Conservation (phyloP, 1,140 invertebrate species). For the Danaus melanippus region DNA sequence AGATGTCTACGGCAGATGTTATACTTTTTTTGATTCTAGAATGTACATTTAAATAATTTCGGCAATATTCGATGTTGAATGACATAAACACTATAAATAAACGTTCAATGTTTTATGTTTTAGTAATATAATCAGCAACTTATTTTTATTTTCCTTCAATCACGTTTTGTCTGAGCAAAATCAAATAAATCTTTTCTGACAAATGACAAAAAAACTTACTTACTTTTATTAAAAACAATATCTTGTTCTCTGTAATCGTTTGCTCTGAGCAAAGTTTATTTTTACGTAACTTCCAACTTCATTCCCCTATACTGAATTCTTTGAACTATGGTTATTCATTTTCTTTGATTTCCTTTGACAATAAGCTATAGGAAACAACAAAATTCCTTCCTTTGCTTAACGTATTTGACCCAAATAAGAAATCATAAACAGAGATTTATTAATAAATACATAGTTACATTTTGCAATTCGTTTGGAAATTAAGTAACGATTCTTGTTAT, state of each 20-base stretch:
- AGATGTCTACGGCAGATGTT: no score
- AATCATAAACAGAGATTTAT: constrained; percentile 16
- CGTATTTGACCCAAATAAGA: constrained; percentile 18
- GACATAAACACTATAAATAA: no score
- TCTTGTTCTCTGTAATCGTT: background rate
- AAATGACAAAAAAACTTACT: no score
- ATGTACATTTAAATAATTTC: no score
- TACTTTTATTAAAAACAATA: no score
- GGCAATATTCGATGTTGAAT: no score
- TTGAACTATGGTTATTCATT: constrained; percentile 17
- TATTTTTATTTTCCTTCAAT: no score
- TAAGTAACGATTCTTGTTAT: background rate
- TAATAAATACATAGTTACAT: constrained; percentile 14
- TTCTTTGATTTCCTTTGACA: constrained; percentile 20
- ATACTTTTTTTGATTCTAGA: no score
- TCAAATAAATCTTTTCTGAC: no score
- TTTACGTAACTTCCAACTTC: constrained; percentile 7
- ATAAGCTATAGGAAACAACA: constrained; percentile 19
- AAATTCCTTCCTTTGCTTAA: constrained; percentile 16
- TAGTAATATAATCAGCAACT: no score
- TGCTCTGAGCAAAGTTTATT: constrained; percentile 10
- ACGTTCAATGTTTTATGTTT: no score
- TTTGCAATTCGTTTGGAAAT: constrained; percentile 10
- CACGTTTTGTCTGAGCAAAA: no score
- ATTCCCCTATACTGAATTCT: constrained; percentile 16